Conservation (phyloP, 2,888 invertebrate species). For the Epinotia ramella region DNA sequence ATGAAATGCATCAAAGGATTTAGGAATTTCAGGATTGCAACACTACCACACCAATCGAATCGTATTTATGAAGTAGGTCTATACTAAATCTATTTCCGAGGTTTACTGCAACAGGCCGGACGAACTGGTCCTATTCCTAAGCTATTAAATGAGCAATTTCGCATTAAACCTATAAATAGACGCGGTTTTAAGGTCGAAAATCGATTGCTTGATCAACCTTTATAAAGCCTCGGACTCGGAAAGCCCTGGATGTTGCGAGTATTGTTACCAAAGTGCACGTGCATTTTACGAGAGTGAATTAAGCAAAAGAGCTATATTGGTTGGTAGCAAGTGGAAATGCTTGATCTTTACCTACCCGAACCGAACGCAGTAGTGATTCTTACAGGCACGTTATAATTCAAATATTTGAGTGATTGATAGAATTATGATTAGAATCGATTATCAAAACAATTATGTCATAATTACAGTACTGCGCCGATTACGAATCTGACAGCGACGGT, state of each 20-base stretch:
- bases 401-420: not conserved
- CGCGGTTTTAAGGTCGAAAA: not conserved
- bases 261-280: not conserved
- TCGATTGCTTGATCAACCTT: not conserved
- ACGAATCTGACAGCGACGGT: too few relatives aligned
- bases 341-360: not conserved
- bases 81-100: constrained; percentile 29
- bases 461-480: too few relatives aligned
- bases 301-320: not conserved
- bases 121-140: not conserved
- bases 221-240: not conserved
- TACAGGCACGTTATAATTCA: not conserved
- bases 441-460: not conserved
- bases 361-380: not conserved
- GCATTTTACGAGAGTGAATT: not conserved
- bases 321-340: not conserved
- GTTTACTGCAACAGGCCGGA: constrained; percentile 9
- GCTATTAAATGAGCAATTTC: constrained; percentile 3
- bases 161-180: not conserved
- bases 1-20: not conserved
- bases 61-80: constrained; percentile 15
- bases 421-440: not conserved
- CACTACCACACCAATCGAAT: constrained; percentile 1
- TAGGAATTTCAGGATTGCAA: constrained; percentile 5
- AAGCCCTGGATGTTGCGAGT: not conserved